Evolutionary conservation across 2,888 invertebrate genomes (phyloP).

Genomic region (Tridacna gigas): DNA sequence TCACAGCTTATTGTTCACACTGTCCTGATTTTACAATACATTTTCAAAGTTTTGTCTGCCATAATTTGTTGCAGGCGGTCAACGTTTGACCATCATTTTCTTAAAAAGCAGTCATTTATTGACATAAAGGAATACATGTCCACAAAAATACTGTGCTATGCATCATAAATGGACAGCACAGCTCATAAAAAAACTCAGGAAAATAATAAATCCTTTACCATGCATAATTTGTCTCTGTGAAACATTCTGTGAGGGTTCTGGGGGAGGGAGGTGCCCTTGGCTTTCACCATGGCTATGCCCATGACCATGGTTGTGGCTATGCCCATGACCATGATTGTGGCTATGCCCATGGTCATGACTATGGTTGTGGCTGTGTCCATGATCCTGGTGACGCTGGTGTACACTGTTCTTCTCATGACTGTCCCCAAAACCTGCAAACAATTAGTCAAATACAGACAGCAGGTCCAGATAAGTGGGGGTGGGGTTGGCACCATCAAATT

Average conservation of each 20-base stretch:
- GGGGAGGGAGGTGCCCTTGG: constrained; percentile 69
- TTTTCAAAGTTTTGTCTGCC: no score
- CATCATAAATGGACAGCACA: no score
- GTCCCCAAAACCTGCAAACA: constrained; percentile 60
- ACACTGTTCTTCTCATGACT: constrained; percentile 64
- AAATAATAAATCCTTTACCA: constrained; percentile 72
- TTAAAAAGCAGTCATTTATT: no score
- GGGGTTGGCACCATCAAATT: no score
- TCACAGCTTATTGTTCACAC: no score
- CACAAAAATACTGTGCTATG: no score
- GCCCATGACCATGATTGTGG: constrained; percentile 66
- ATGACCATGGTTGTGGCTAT: background rate
- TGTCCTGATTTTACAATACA: no score
- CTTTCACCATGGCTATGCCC: constrained; percentile 72
- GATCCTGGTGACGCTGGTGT: constrained; percentile 34
- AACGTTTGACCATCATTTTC: no score
- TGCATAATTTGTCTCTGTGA: constrained; percentile 89
- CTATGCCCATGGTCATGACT: constrained; percentile 48
- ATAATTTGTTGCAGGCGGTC: no score
- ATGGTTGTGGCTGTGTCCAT: constrained; percentile 17
- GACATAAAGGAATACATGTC: no score
- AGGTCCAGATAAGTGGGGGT: no score
- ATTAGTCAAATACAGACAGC: background rate
- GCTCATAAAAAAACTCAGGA: no score
- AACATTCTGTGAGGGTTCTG: constrained; percentile 70